Evolutionary conservation across 2,888 invertebrate species (phyloP).

Genomic region (Bimastos eiseni): DNA sequence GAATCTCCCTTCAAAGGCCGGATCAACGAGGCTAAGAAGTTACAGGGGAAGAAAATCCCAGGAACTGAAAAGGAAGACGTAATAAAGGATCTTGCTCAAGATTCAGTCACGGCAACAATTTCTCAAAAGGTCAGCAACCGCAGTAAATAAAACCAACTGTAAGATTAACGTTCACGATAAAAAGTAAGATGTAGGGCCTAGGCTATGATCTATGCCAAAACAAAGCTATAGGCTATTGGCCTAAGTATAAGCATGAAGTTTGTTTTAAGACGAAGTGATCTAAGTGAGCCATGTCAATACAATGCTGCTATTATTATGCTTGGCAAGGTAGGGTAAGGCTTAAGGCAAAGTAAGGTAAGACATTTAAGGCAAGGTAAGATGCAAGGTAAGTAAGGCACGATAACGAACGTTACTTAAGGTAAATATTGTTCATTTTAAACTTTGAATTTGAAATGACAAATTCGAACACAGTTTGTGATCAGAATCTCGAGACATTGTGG

Average conservation of each 20-base stretch:
- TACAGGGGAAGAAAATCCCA: not conserved
- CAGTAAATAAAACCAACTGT: not conserved
- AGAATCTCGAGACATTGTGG: no score
- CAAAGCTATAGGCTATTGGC: no score
- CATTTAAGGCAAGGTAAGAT: not conserved
- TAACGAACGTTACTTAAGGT: not conserved
- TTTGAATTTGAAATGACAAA: not conserved
- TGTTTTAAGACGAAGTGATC: no score
- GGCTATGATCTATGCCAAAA: no score
- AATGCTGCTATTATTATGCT: no score
- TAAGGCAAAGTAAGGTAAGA: not conserved
- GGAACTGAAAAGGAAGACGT: not conserved
- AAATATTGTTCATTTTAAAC: not conserved
- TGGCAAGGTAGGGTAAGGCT: no score
- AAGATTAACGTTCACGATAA: not conserved
- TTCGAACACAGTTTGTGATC: not conserved
- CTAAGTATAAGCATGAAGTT: no score
- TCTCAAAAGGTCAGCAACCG: not conserved
- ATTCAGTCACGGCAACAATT: not conserved
- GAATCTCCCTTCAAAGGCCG: not conserved
- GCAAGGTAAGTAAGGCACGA: not conserved
- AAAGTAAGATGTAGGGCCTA: no score
- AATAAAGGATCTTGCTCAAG: not conserved
- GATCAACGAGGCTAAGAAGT: not conserved
- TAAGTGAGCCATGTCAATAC: no score